phyloP scores from a whole-genome alignment of 2,888 invertebrate species.

The Marasmarcha lunaedactyla region DNA sequence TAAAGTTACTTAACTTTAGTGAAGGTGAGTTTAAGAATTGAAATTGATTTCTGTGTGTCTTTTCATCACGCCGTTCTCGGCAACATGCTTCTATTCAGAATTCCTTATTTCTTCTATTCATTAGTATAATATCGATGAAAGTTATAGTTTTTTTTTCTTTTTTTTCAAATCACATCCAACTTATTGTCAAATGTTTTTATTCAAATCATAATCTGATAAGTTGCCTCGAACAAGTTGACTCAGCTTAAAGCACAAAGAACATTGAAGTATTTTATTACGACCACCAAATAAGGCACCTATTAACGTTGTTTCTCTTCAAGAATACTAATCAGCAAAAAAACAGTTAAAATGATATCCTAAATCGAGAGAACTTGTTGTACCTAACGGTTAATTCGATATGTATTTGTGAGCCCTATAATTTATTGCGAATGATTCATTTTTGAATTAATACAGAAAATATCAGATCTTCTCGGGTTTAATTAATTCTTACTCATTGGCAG shows the following conservation, averaged over 20 bases:
- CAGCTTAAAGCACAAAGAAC: neutral
- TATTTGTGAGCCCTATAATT: conserved; percentile 26
- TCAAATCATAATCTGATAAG: no score
- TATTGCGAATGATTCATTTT: conserved; percentile 22
- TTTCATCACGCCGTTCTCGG: no score
- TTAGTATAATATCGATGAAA: no score
- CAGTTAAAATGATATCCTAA: conserved; percentile 47
- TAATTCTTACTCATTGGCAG: conserved; percentile 61
- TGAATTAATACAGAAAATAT: conserved; percentile 21
- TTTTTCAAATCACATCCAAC: no score
- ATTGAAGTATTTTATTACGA: neutral
- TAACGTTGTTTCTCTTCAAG: conserved; percentile 3
- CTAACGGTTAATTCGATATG: conserved; percentile 35
- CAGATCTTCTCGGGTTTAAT: conserved; percentile 49
- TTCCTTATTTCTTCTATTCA: no score
- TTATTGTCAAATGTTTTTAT: no score
- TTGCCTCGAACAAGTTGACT: no score
- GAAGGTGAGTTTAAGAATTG: no score
- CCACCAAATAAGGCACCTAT: neutral
- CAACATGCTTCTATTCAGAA: no score
- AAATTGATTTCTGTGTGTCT: no score
- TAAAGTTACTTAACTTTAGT: no score
- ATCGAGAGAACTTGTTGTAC: conserved; percentile 35
- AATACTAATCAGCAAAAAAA: conserved; percentile 14
- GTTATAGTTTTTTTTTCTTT: no score